Evolutionary conservation across 35 echinoderm and acorn worm species (phyloP).

Genomic region (Holothuria glaberrima): DNA sequence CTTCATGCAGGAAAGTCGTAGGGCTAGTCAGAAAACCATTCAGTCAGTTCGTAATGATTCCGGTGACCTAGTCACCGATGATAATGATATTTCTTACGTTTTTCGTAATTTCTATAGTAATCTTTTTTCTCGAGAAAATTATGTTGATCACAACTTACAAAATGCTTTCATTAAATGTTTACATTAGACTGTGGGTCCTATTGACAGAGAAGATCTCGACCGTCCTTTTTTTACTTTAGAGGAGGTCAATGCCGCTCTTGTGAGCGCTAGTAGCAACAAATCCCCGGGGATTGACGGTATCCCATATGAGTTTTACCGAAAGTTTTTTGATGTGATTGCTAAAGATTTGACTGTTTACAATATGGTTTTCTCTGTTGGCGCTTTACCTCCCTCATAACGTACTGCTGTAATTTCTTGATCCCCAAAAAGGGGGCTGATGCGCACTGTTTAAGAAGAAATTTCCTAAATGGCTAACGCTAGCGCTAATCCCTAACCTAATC

Average conservation of each 20-base stretch:
- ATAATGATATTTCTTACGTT: background rate
- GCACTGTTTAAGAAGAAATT: too few relatives aligned
- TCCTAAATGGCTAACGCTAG: too few relatives aligned
- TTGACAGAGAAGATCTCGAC: background rate
- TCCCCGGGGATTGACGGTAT: too few relatives aligned
- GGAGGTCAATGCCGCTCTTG: background rate
- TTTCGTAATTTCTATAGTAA: too few relatives aligned
- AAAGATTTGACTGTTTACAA: background rate
- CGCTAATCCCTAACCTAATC: too few relatives aligned
- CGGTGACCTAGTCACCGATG: too few relatives aligned
- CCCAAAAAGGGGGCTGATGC: too few relatives aligned
- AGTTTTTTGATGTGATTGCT: background rate
- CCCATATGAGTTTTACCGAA: background rate
- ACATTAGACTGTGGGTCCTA: background rate
- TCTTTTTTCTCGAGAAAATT: background rate
- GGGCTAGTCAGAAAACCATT: background rate
- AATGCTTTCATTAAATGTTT: background rate
- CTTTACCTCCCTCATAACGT: background rate
- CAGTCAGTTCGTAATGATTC: too few relatives aligned
- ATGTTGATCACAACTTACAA: background rate
- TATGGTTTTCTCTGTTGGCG: background rate
- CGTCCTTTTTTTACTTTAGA: background rate
- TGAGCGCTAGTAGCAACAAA: background rate
- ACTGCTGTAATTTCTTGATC: background rate
- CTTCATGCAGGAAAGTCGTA: constrained; percentile 1